Evolutionary conservation across 2,888 invertebrate genomes (phyloP).

Genomic region (Orthonychiurus folsomi): DNA sequence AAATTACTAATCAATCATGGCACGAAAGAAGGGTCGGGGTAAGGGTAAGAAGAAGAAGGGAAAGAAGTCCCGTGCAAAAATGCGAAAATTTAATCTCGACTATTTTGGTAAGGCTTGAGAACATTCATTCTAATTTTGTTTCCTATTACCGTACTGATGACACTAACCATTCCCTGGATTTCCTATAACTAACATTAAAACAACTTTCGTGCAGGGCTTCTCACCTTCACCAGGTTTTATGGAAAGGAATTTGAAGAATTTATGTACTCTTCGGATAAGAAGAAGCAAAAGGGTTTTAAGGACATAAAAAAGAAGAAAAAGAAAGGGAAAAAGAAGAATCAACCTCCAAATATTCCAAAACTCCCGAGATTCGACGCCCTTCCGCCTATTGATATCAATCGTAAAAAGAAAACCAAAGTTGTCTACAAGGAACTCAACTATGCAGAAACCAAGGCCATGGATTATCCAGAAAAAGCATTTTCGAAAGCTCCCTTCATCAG

Average conservation of each 20-base stretch:
- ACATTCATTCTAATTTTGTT: not conserved
- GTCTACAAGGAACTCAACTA: slow-evolving; percentile 21
- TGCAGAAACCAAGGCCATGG: slow-evolving; percentile 21
- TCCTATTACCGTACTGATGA: not conserved
- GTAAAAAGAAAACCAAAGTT: slow-evolving; percentile 7
- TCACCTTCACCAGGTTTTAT: slow-evolving; percentile 35
- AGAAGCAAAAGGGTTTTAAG: slow-evolving; percentile 19
- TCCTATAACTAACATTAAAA: not conserved
- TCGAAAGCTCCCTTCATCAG: not conserved
- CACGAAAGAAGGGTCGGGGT: slow-evolving; percentile 22
- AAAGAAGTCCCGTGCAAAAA: slow-evolving; percentile 13
- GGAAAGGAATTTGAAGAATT: slow-evolving; percentile 34
- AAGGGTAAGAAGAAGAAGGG: slow-evolving; percentile 18
- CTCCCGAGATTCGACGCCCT: slow-evolving; percentile 31
- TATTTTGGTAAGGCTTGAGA: slow-evolving; percentile 27
- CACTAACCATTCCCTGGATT: too few relatives aligned
- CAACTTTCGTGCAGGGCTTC: slow-evolving; percentile 21
- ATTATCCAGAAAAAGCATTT: slow-evolving; percentile 12
- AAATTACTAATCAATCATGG: too few relatives aligned
- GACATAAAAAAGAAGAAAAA: slow-evolving; percentile 17
- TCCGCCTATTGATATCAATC: slow-evolving; percentile 6
- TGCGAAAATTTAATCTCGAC: slow-evolving; percentile 34
- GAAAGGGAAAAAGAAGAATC: slow-evolving; percentile 24
- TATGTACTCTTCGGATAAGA: slow-evolving; percentile 19
- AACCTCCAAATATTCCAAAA: slow-evolving; percentile 26